Evolutionary conservation across 2,797 vertebrate species (phyloP).

Genomic region (Myotis planiceps): DNA sequence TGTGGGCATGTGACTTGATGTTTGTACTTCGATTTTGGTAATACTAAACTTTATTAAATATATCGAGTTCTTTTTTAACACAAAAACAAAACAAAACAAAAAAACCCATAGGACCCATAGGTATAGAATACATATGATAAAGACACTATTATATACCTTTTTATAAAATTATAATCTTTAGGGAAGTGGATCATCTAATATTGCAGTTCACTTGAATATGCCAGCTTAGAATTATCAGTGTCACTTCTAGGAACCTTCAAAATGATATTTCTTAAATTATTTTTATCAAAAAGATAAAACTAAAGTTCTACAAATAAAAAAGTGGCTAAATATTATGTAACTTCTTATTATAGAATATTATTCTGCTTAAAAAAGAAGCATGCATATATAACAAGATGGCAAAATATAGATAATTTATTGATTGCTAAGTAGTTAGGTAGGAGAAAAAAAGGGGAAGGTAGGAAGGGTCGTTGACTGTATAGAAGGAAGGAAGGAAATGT

Average conservation of each 20-base stretch:
- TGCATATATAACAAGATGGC: neutral
- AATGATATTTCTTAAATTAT: neutral
- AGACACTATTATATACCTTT: neutral
- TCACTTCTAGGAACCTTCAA: neutral
- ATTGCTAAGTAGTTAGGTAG: neutral
- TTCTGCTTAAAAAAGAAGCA: neutral
- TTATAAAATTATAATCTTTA: neutral
- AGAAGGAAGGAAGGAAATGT: neutral
- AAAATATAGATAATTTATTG: neutral
- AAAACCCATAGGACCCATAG: neutral
- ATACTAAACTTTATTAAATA: slow-evolving; percentile 98
- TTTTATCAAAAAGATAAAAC: neutral
- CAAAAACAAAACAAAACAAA: slow-evolving; percentile 81
- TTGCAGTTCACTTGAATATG: neutral
- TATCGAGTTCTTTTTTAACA: slow-evolving; percentile 94
- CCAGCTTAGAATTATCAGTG: neutral
- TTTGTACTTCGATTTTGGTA: slow-evolving; percentile 96
- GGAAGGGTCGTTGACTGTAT: neutral
- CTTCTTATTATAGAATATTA: neutral
- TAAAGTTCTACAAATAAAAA: neutral
- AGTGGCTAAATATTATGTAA: neutral
- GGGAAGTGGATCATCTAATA: neutral
- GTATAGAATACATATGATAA: neutral
- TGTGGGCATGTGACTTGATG: slow-evolving; percentile 94
- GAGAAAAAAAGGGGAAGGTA: neutral